Evolutionary conservation across 2,113 vertebrate genomes (phyloP), one percentile per base, ranked within the genome.

Genomic region (Murina feae): DNA sequence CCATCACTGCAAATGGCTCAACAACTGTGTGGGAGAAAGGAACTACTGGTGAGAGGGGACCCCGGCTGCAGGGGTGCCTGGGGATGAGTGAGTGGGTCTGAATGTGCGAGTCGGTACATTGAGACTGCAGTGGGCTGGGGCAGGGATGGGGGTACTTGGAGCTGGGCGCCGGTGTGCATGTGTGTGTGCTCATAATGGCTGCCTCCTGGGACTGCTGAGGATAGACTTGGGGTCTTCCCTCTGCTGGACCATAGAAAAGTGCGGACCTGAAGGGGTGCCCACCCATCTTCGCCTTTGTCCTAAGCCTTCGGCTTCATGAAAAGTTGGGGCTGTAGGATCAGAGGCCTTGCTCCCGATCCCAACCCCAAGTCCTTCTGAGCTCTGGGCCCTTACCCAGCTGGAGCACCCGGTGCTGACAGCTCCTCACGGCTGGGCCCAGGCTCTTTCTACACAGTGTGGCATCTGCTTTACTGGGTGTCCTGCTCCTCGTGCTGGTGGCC

Each of bases 1-100:
- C 96, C 99, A 99, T 97, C 99, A 99, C 97, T 99, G 99, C 97
- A 99, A 99, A 87, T 99, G 99, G 99, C 99, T 99, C 86, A 99
- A 99, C 98, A 99, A 99, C 98, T 99, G 99, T 63, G 99, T 99
- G 91, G 99, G 99, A 17, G 99, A 99, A 97, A 99, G 99, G 87
- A 99, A 99, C 98, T 99, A 99, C 98, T 98, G 98, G 99, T 97
- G 91, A 96, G 97, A 80, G 30, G 4, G 6, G 37, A 18, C 39
- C 28, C 9, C 0, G 58, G 66, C 55, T 1, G 7, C 25, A n/a
- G 9, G 8, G 53, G 35, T 79, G 30, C 32, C 69, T 89, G 65
- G 51, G 49, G 20, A 9, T 32, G 37, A 12, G 1, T 32, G 37
- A 12, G 1, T 0, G 12, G 42, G 42, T 35, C 21, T 20, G 71